Percentiles rank a stretch among this genome's conserved stretches.
Conservation (phyloP, 2,113 vertebrate genomes). For the Pangasianodon gigas region DNA sequence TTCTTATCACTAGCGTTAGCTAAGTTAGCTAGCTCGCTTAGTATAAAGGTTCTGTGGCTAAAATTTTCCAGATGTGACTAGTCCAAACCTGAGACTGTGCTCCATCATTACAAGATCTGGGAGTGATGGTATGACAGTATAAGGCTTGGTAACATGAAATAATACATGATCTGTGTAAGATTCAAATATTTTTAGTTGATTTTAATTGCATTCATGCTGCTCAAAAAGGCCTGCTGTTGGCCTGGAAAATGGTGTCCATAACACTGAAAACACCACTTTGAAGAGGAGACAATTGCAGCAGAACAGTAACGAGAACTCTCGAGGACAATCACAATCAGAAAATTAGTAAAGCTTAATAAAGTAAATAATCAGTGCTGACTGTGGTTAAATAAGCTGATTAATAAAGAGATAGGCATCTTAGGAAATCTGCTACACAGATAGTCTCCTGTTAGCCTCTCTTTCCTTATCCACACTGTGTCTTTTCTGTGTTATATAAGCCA, state of each 20-base stretch:
- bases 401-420: conserved; percentile 45
- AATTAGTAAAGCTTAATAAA: conserved; percentile 55
- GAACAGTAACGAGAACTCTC: conserved; percentile 18
- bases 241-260: conserved; percentile 4
- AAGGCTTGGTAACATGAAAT: not conserved
- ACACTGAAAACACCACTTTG: not conserved
- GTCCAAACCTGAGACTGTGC: not conserved
- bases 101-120: no score
- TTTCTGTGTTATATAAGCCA: conserved; percentile 6
- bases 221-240: not conserved
- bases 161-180: not conserved
- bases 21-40: not conserved
- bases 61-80: not conserved
- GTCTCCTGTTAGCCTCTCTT: conserved; percentile 12
- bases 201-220: not conserved
- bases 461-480: not conserved
- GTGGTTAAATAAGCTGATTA: conserved; percentile 52
- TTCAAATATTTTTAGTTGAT: not conserved
- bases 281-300: conserved; percentile 31
- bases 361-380: conserved; percentile 52
- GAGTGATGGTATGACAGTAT: not conserved
- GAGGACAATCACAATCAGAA: conserved; percentile 48
- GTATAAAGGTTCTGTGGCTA: not conserved
- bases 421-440: conserved; percentile 34
- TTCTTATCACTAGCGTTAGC: not conserved